Percentiles rank a stretch among this genome's conserved stretches.
Conservation (phyloP, 2,113 vertebrate species). For the Sceloporus undulatus region DNA sequence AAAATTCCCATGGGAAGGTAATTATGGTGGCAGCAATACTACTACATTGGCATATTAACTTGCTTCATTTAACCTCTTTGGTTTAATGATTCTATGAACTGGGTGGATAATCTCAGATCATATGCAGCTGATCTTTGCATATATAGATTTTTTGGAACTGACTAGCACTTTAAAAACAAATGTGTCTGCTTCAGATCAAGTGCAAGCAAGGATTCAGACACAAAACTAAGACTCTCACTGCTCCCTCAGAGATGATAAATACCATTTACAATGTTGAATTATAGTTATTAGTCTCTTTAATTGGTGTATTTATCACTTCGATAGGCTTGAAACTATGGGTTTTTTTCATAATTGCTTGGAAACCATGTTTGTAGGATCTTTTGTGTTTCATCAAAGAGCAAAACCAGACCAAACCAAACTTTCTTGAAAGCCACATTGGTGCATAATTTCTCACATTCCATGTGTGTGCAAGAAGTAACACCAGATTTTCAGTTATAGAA, state of each 20-base stretch:
- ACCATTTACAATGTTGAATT: constrained; percentile 53
- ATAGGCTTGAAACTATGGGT: constrained; percentile 53
- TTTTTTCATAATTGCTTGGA: constrained; percentile 46
- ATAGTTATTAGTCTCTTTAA: constrained; percentile 71
- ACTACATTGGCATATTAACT: neutral
- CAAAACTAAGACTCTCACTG: neutral
- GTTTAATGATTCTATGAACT: neutral
- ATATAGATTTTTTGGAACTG: neutral
- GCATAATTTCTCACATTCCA: constrained; percentile 41
- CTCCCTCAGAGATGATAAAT: constrained; percentile 42
- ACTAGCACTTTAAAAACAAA: constrained; percentile 11
- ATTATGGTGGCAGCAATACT: neutral
- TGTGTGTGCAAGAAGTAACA: constrained; percentile 62
- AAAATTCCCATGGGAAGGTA: neutral
- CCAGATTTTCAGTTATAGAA: constrained; percentile 49
- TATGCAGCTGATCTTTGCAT: neutral
- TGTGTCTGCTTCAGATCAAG: neutral
- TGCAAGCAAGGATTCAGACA: neutral
- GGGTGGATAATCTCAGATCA: neutral
- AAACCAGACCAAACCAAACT: constrained; percentile 44
- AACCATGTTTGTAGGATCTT: constrained; percentile 50
- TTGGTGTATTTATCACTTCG: constrained; percentile 71
- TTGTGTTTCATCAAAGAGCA: constrained; percentile 47
- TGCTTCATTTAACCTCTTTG: neutral
- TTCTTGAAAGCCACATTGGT: constrained; percentile 61